Evolutionary conservation across 2,797 vertebrate genomes (phyloP), one percentile per base, ranked within the genome.

Genomic region (Notamacropus eugenii): DNA sequence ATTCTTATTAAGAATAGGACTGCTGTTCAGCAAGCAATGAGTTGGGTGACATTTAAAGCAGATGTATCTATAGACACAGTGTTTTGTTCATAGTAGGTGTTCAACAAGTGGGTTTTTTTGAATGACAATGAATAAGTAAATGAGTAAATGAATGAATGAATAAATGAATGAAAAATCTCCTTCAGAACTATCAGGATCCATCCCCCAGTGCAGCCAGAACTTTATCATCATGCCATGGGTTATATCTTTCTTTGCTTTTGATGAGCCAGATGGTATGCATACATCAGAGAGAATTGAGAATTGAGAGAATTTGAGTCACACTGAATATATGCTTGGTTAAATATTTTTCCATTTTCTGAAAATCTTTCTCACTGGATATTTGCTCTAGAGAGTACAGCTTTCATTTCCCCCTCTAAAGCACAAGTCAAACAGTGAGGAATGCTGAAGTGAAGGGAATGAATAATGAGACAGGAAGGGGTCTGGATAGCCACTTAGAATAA

Each of bases 381-480:
- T 96, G 93, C 91, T 95, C 29, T 74, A 93, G 93, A 95, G 93
- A 97, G 24, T 55, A 67, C 6, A 46, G 55, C 52, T 92, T 95
- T 97, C 87, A 1, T 50, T 94, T 96, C 87, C 90, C 50, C 24
- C 22, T 58, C 27, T 93, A 34, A 96, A 95, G 52, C 11, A 54
- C 22, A 94, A 29, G 46, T 92, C 93, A 55, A 91, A 91, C 90
- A 54, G 90, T 55, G 54, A 34, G 54, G 28, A 54, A 91, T 46
- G 14, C 52, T 54, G 55, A 94, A 95, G 22, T 19, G 34, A 93
- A 55, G 40, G 4, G 13, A 91, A 50, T 90, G 28, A 87, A 87
- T 46, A 91, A 91, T 91, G 28, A 52, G n/a, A 8, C 57, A 90
- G 59, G 90, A 94, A 94, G 56, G 87, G 16, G 8, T 90, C 67